A percentile compares a stretch with the other conserved stretches of the same genome.
Evolutionary conservation across 2,797 vertebrate genomes (phyloP).

Genomic region (Oreochromis mossambicus): DNA sequence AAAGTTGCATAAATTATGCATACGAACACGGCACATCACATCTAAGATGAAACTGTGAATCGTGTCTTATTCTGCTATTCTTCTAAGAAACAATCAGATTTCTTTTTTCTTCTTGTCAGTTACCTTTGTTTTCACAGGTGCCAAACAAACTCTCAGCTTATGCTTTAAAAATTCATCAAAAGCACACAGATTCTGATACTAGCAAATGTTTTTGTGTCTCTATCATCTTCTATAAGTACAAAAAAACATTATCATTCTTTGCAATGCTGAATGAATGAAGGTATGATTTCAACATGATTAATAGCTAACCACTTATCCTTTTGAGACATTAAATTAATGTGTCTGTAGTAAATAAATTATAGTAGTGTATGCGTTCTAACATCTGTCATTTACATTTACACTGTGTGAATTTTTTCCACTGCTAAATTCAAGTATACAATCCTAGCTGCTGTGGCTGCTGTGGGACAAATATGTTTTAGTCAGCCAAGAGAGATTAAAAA

Average conservation of each 20-base stretch:
- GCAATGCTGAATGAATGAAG: neutral
- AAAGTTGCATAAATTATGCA: neutral
- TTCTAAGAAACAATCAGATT: neutral
- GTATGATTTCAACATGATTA: neutral
- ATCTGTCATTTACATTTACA: too few species aligned
- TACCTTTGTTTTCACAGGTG: neutral
- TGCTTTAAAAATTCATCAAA: neutral
- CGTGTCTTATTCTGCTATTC: neutral
- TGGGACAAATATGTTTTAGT: too few species aligned
- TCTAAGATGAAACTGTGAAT: neutral
- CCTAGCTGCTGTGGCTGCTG: too few species aligned
- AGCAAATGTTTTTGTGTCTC: neutral
- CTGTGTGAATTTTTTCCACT: too few species aligned
- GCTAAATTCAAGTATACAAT: too few species aligned
- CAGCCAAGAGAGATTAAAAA: too few species aligned
- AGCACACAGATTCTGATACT: neutral
- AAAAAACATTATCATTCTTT: accelerated
- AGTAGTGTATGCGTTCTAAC: neutral
- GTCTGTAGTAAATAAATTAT: neutral
- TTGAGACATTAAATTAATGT: neutral
- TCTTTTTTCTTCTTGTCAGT: neutral
- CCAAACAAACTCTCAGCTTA: neutral
- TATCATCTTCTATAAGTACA: neutral
- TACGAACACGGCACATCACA: neutral
- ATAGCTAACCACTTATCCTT: neutral